A percentile compares a stretch with the other conserved stretches of the same genome.
These are phyloP conservation scores for Drosophila neonasuta DNA, from an alignment of 2,888 invertebrate genomes.

Conservation along the genomic window DNA sequence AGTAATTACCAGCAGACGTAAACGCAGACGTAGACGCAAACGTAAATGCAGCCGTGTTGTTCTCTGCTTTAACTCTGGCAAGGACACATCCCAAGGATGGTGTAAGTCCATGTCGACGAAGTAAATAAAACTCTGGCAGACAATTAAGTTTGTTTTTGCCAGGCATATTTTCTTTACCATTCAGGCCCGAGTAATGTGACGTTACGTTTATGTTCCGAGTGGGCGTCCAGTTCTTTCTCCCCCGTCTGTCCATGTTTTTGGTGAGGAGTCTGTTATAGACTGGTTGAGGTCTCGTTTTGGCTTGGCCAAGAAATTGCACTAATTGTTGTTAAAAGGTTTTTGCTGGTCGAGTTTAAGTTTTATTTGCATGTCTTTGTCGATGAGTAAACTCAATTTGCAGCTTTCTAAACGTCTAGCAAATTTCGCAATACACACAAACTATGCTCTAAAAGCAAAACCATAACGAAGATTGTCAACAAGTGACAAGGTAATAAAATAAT, in stretches of 20 bases:
- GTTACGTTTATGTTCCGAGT: constrained; percentile 20
- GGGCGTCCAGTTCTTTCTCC: background rate
- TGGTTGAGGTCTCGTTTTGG: constrained; percentile 26
- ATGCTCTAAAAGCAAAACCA: background rate
- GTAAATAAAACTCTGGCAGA: constrained; percentile 72
- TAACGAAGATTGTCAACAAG: background rate
- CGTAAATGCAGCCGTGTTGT: constrained; percentile 42
- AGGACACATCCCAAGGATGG: constrained; percentile 64
- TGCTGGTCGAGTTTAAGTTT: constrained; percentile 16
- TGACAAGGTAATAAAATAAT: background rate
- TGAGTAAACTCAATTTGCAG: constrained; percentile 28
- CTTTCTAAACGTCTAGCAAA: background rate
- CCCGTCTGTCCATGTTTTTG: background rate
- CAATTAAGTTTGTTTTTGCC: constrained; percentile 73
- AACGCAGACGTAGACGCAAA: too few relatives aligned
- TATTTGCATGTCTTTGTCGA: constrained; percentile 18
- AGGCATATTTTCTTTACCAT: constrained; percentile 59
- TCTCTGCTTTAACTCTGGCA: constrained; percentile 34
- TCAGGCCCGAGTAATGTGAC: constrained; percentile 49
- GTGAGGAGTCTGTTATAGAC: constrained; percentile 5
- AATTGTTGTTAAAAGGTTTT: constrained; percentile 54
- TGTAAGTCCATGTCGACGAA: constrained; percentile 45
- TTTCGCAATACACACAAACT: background rate
- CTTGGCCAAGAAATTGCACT: constrained; percentile 38
- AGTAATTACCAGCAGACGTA: constrained; percentile 67